phyloP scores from a whole-genome alignment of 2,113 vertebrate genomes.

The Apaloderma vittatum region DNA sequence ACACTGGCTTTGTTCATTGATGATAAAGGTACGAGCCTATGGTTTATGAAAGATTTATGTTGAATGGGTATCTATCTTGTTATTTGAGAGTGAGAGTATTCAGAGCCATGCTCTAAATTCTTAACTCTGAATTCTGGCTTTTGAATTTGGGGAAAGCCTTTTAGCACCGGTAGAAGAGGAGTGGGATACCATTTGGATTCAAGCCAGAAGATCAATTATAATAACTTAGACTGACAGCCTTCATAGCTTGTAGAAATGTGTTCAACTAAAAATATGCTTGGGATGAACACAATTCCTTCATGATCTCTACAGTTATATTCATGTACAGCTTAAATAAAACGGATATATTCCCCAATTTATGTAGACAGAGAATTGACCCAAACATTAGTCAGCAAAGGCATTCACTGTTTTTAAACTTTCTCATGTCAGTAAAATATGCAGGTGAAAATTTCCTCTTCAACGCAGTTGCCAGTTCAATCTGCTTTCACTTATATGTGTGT shows the following conservation, averaged over 20 bases:
- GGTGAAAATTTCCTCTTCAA: conserved; percentile 3
- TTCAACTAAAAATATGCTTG: background rate
- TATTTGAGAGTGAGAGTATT: background rate
- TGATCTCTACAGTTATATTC: background rate
- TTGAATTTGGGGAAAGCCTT: background rate
- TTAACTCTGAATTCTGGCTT: background rate
- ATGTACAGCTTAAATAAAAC: background rate
- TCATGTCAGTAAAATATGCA: background rate
- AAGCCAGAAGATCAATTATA: background rate
- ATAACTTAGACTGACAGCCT: background rate
- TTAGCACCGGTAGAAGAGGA: background rate
- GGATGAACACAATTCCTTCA: background rate
- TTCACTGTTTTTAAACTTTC: background rate
- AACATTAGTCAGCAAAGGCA: background rate
- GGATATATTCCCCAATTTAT: background rate
- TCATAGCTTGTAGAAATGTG: background rate
- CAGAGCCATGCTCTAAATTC: background rate
- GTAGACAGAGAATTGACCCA: background rate
- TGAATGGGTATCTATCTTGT: background rate
- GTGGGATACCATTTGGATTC: background rate
- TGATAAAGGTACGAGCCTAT: background rate
- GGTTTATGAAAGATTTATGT: background rate
- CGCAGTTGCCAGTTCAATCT: background rate
- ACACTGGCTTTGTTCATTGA: background rate
- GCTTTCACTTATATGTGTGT: background rate